Conservation (phyloP, 2,888 invertebrate species). For the Halictus quadricinctus region DNA sequence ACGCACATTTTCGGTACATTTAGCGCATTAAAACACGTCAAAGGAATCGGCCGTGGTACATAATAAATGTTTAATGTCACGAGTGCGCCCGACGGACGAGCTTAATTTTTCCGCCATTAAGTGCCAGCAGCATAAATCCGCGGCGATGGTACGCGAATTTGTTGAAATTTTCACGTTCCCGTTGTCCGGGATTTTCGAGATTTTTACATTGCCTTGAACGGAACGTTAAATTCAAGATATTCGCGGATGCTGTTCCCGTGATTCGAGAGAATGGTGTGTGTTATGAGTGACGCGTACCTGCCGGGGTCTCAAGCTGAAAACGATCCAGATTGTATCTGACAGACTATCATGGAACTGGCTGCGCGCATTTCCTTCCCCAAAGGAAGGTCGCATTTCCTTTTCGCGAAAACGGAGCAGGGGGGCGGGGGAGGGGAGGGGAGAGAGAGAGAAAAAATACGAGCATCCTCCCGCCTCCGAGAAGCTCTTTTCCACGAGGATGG, state of each 20-base stretch:
- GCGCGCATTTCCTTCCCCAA: constrained; percentile 39
- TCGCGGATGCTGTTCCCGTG: neutral
- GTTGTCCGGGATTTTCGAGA: neutral
- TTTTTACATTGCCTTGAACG: neutral
- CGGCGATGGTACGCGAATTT: neutral
- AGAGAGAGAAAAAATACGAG: constrained; percentile 53
- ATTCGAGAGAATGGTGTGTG: constrained; percentile 9
- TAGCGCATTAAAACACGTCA: neutral
- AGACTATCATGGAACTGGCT: constrained; percentile 31
- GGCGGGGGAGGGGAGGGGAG: constrained; percentile 8
- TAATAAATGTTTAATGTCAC: neutral
- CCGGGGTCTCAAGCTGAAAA: neutral
- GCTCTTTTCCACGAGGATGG: constrained; percentile 64
- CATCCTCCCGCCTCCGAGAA: constrained; percentile 53
- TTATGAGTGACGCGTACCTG: constrained; percentile 19
- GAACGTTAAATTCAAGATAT: neutral
- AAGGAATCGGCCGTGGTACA: neutral
- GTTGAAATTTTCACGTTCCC: neutral
- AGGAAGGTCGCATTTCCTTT: constrained; percentile 50
- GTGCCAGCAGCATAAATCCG: neutral
- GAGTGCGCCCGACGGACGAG: neutral
- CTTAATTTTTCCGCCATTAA: neutral
- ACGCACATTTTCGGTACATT: neutral
- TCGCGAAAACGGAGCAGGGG: neutral
- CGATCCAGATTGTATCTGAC: constrained; percentile 41